Evolutionary conservation across 2,888 invertebrate species (phyloP), one percentile per base, ranked within the genome.

Genomic region (Pelosia muscerda): DNA sequence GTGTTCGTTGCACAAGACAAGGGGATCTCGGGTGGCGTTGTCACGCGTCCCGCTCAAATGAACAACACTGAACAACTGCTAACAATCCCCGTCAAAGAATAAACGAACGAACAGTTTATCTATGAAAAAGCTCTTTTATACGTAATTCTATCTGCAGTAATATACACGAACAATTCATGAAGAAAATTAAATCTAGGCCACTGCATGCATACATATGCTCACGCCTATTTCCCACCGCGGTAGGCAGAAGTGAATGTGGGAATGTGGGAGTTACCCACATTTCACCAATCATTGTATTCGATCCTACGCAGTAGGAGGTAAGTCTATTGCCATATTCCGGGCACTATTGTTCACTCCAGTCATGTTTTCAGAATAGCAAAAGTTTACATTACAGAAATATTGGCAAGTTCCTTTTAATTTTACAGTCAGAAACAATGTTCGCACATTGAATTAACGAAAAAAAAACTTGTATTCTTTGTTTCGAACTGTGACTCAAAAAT

Each of bases 51-150:
- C 74, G 73, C 80, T 81, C 81, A 83, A 87, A 84, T 84, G 86
- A 84, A 85, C 85, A 81, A 59, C 28, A 68, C 53, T 68, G 73
- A 72, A 76, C 77, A 78, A 73, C 70, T 69, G 78, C 64, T 79
- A 81, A 87, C 88, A 87, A 85, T 85, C 75, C 79, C 72, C 80
- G 85, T 81, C 83, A 73, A 78, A 68, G 69, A 65, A 82, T 76
- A 73, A 74, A 77, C 70, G 75, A 71, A 72, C 54, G 55, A 26
- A 69, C 71, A 49, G 70, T 72, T 77, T 82, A 77, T 77, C 72
- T 69, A 67, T 63, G 61, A 77, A 77, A 69, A 74, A 69, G 56
- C 5, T 23, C 73, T 74, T 81, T 78, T 83, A 75, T 81, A 76
- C 67, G 55, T 62, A 61, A 49, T 64, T 68, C 55, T 13, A 23